Conservation (phyloP, 2,888 invertebrate genomes). For the Schizotus pectinicornis region DNA sequence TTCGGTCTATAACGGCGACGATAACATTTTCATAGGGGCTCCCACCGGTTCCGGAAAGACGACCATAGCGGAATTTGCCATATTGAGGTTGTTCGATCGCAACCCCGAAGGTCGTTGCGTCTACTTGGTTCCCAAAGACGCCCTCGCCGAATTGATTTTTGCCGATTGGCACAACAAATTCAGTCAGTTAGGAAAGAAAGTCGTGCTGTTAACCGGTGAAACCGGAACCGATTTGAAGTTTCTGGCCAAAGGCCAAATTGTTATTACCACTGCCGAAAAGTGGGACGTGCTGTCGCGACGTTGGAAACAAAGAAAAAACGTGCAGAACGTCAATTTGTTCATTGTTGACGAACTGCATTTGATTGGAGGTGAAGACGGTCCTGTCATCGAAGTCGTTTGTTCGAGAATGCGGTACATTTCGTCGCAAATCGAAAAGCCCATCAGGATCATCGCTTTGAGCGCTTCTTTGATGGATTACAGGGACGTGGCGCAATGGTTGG, state of each 20-base stretch:
- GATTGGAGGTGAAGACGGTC: conserved; percentile 88
- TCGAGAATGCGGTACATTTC: conserved; percentile 95
- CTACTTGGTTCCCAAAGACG: conserved; percentile 91
- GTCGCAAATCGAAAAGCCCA: conserved; percentile 88
- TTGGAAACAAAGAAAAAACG: conserved; percentile 99
- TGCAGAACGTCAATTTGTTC: conserved; percentile 95
- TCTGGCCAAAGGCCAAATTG: conserved; percentile 91
- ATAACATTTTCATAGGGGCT: conserved; percentile 95
- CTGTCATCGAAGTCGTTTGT: conserved; percentile 92
- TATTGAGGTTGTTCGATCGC: conserved; percentile 82
- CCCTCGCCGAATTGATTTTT: conserved; percentile 87
- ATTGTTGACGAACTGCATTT: conserved; percentile 96
- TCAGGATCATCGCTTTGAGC: conserved; percentile 92
- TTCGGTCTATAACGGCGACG: conserved; percentile 97
- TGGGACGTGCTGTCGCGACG: conserved; percentile 98
- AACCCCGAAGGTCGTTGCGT: conserved; percentile 85
- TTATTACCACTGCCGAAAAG: conserved; percentile 95
- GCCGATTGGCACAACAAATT: conserved; percentile 93
- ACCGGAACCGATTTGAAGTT: conserved; percentile 96
- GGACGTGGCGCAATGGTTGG: conserved; percentile 96
- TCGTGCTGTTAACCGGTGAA: conserved; percentile 93
- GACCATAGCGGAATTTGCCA: conserved; percentile 94
- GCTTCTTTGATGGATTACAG: conserved; percentile 94
- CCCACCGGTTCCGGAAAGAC: conserved; percentile 93
- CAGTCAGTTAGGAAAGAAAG: conserved; percentile 82